phyloP scores from a whole-genome alignment of 2,113 vertebrate genomes.

The Leiothrix lutea region DNA sequence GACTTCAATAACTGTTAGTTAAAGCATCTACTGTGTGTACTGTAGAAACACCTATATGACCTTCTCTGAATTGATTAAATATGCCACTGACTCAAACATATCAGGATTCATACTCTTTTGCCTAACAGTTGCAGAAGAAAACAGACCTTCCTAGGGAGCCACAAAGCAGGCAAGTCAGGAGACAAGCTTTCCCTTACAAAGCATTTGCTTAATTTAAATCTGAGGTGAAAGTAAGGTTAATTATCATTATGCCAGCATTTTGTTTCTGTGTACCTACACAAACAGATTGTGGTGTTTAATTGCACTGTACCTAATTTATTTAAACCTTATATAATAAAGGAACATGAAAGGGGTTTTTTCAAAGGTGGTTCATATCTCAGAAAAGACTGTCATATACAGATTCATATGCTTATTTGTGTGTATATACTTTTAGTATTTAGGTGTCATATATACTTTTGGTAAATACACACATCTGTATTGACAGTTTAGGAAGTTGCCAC shows the following conservation, averaged over 20 bases:
- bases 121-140: neutral
- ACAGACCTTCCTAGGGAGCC: neutral
- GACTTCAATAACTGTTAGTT: conserved; percentile 22
- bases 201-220: conserved; percentile 30
- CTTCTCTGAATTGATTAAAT: conserved; percentile 45
- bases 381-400: neutral
- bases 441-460: neutral
- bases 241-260: neutral
- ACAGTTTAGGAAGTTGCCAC: neutral
- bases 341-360: neutral
- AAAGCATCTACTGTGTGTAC: neutral
- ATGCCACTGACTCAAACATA: neutral
- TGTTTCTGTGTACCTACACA: neutral
- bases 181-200: neutral
- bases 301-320: neutral
- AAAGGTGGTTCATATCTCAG: neutral
- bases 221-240: conserved; percentile 3
- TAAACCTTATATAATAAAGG: neutral
- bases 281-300: neutral
- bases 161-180: conserved; percentile 6
- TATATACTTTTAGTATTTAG: neutral
- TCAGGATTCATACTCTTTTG: neutral
- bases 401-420: neutral
- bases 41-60: neutral
- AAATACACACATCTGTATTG: accelerated